Conservation (phyloP, 2,113 vertebrate species). For the Muscicapa adusta region DNA sequence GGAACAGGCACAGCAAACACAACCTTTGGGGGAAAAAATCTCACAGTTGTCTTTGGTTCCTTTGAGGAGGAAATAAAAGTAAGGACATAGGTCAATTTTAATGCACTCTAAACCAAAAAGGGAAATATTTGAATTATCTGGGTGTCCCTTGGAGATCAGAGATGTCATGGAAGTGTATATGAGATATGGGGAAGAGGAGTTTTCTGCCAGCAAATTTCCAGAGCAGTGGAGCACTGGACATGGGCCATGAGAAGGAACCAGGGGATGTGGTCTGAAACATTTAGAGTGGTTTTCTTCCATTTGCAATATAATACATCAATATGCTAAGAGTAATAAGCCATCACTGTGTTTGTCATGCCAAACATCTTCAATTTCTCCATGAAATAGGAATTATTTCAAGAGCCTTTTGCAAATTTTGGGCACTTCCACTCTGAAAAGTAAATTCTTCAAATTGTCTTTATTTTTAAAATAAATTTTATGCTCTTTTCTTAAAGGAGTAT, state of each 20-base stretch:
- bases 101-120: accelerated
- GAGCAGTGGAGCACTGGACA: not conserved
- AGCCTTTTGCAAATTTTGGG: not conserved
- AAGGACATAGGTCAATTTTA: not conserved
- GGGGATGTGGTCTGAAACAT: not conserved
- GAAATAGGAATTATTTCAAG: not conserved
- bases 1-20: not conserved
- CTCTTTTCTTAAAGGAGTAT: not conserved
- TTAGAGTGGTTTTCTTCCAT: not conserved
- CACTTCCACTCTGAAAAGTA: not conserved
- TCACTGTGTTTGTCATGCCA: not conserved
- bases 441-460: not conserved
- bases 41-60: not conserved
- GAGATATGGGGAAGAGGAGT: not conserved
- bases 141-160: not conserved
- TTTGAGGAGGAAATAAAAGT: not conserved
- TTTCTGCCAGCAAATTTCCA: not conserved
- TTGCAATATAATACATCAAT: not conserved
- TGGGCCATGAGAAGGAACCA: not conserved
- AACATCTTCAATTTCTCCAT: not conserved
- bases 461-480: not conserved
- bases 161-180: not conserved
- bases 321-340: not conserved
- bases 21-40: not conserved
- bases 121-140: not conserved